Percentiles rank a stretch among this genome's conserved stretches.
These are phyloP conservation scores for Stomatorhinus walkeri DNA, from an alignment of 2,797 vertebrate genomes.

Conservation along the genomic window DNA sequence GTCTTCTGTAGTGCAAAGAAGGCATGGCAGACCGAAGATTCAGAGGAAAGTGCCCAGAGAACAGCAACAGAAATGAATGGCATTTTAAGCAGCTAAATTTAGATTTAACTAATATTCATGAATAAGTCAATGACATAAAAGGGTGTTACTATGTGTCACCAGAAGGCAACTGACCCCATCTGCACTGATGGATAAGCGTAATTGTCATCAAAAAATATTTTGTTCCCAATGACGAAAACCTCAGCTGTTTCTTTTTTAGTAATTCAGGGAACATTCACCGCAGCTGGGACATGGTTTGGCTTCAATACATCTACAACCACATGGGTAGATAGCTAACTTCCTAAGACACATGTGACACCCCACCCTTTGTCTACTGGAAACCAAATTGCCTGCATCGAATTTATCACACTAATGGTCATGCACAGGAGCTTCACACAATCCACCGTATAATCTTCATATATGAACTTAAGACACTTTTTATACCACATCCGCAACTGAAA, in stretches of 20 bases:
- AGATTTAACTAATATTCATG: constrained; percentile 6
- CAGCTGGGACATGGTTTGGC: background rate
- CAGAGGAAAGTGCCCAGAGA: background rate
- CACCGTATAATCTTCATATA: background rate
- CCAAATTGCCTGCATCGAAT: background rate
- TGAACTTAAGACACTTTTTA: background rate
- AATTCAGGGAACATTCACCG: background rate
- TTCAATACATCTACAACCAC: background rate
- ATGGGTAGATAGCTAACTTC: background rate
- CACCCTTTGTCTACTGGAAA: background rate
- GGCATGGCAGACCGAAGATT: background rate
- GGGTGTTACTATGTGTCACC: background rate
- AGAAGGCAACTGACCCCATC: background rate
- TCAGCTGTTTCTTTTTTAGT: background rate
- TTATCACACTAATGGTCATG: background rate
- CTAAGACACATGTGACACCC: background rate
- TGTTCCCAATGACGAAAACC: background rate
- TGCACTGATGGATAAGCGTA: background rate
- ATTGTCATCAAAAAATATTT: background rate
- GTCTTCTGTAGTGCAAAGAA: background rate
- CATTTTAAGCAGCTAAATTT: constrained; percentile 1
- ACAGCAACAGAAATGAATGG: background rate
- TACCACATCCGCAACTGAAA: background rate
- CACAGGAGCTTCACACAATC: background rate
- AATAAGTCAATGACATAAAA: background rate